Conservation (phyloP, 2,113 vertebrate species). For the Oplegnathus fasciatus region DNA sequence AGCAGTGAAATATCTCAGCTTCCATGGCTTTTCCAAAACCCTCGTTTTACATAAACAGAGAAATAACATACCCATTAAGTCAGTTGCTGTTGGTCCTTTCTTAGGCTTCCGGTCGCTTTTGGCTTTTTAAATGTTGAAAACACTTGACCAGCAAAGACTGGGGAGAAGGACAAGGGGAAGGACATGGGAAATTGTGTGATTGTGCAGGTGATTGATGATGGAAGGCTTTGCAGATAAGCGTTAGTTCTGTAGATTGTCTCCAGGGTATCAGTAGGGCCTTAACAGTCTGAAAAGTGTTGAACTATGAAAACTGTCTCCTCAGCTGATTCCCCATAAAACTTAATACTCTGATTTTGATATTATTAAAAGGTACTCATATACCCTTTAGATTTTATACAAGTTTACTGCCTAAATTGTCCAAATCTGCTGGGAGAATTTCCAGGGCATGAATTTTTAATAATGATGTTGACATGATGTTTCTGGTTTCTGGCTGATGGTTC, state of each 20-base stretch:
- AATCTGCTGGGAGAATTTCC: neutral
- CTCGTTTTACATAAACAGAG: neutral
- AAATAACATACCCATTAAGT: neutral
- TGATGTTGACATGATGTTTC: neutral
- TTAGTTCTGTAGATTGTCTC: slow-evolving; percentile 14
- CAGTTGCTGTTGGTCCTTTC: neutral
- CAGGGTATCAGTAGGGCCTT: neutral
- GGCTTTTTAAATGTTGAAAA: slow-evolving; percentile 5
- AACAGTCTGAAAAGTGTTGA: neutral
- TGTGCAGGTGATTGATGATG: slow-evolving; percentile 13
- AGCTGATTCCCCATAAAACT: neutral
- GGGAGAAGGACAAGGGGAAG: neutral
- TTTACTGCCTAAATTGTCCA: neutral
- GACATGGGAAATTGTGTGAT: neutral
- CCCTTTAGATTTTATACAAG: neutral
- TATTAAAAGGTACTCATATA: neutral
- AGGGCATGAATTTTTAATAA: neutral
- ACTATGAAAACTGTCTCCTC: neutral
- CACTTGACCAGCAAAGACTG: neutral
- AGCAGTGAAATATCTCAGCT: neutral
- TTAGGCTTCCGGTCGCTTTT: too few species aligned
- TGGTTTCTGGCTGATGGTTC: too few species aligned
- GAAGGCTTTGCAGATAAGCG: slow-evolving; percentile 5
- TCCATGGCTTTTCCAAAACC: neutral
- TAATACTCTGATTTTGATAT: neutral